Base-by-base conservation (phyloP, 37 sponge, comb jelly and placozoan species). In the Ianthella basta region DNA sequence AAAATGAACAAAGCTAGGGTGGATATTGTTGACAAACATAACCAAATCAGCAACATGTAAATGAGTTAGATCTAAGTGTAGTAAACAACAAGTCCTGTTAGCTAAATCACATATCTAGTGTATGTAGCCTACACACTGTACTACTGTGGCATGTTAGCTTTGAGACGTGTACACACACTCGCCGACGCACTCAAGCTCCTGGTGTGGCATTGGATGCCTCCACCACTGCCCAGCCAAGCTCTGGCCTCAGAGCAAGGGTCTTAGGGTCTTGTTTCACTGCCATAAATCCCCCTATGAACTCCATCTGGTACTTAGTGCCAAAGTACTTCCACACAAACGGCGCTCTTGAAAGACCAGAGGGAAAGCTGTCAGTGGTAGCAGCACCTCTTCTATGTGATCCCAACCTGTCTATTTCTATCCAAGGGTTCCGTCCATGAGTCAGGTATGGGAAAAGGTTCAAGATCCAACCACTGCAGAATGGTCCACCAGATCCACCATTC, bases 151-250 rank as follows among this genome's bases (percentile, higher is more conserved):
- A n/a, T n/a, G n/a, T n/a, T n/a, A n/a, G n/a, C n/a, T n/a, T n/a
- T n/a, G n/a, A n/a, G n/a, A n/a, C n/a, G n/a, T n/a, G n/a, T n/a
- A n/a, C n/a, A n/a, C n/a, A n/a, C n/a, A n/a, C n/a, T n/a, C n/a
- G n/a, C n/a, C n/a, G n/a, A n/a, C n/a, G n/a, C n/a, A n/a, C n/a
- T n/a, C n/a, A 57, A 57, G 59, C 59, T 20, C 59, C 59, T 18
- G 59, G 18, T 20, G 15, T 18, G 18, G 59, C 15, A 20, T 57
- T 57, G 59, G 59, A 57, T 18, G 15, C 18, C 18, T 88, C 81
- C 30, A 69, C 85, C 4, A 85, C 86, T 40, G 90, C 90, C 90
- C 90, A 89, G 0, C 90, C 90, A 40, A 89, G 80, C 50, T 89
- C 82, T 44, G 90, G 86, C 29, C 82, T 85, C 0, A 89, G 16